Evolutionary conservation across 2,113 vertebrate genomes (phyloP), one percentile per base, ranked within the genome.

Genomic region (Pyrgilauda ruficollis): DNA sequence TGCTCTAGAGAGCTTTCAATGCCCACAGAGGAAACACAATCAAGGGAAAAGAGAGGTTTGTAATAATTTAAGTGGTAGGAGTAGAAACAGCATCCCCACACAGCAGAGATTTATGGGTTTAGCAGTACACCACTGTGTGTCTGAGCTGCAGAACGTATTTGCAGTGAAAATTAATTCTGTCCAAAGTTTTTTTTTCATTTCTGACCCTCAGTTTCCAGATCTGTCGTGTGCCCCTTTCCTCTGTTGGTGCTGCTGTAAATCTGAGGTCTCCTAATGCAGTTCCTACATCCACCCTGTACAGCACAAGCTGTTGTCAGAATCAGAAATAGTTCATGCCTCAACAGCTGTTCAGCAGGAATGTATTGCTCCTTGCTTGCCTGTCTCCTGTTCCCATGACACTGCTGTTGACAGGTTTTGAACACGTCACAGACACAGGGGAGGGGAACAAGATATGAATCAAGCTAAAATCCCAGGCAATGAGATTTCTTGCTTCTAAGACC

Each of bases 171-270:
- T 55, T 74, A 89, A 67, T 81, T 80, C 33, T 77, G 27, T 52
- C 82, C 59, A 59, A 62, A 46, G 16, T 3, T 35, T 26, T 37
- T 56, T 68, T 56, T 84, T 41, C 3, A 33, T 87, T 91, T 87
- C 82, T 89, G 76, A 76, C 73, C 66, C 68, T 74, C 93, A n/a
- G 8, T 87, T 78, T 92, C 68, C 56, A 86, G 92, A 67, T 75
- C 47, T 84, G 47, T 22, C 0, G 0, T 11, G 28, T 43, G 13
- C 33, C 56, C 43, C 72, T 93, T 79, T 50, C 39, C 64, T 86
- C 52, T 86, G 52, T 15, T 56, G 39, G 11, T 55, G 90, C 59
- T 93, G 76, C 88, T 84, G 61, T 64, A 39, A 77, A 90, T 58
- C 92, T 84, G 86, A 91, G 75, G 41, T 87, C 82, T 90, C 72